A percentile compares a stretch with the other conserved stretches of the same genome.
These are phyloP conservation scores for Alca torda DNA, from an alignment of 2,797 vertebrate genomes.

Conservation along the genomic window DNA sequence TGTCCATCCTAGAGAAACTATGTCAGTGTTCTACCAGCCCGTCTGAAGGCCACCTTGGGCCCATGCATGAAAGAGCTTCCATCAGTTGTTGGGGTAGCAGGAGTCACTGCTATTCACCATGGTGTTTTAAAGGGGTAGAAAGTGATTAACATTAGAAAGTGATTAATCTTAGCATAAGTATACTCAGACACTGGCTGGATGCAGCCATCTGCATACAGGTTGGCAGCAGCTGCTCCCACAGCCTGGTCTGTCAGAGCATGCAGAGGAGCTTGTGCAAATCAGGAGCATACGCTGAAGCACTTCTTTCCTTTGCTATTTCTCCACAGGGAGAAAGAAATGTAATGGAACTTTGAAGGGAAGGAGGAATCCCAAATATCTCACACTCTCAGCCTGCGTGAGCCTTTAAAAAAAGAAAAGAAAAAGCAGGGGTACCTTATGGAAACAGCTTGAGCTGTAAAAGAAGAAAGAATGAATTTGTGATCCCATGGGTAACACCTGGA, in stretches of 20 bases:
- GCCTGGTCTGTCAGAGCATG: neutral
- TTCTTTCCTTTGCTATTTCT: neutral
- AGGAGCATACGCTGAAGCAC: fast-evolving
- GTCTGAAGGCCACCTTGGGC: neutral
- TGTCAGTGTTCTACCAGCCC: neutral
- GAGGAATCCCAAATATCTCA: neutral
- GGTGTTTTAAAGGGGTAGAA: neutral
- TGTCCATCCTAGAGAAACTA: neutral
- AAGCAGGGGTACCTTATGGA: slow-evolving; percentile 4
- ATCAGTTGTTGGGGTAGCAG: neutral
- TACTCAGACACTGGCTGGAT: neutral
- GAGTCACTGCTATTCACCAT: neutral
- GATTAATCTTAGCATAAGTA: neutral
- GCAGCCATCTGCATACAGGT: neutral
- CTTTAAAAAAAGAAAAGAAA: neutral
- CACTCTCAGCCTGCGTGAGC: neutral
- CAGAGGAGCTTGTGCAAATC: neutral
- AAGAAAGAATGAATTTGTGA: slow-evolving; percentile 9
- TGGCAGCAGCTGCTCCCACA: neutral
- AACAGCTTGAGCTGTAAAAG: neutral
- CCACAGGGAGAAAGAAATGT: neutral
- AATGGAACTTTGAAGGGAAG: neutral
- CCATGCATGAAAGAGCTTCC: neutral
- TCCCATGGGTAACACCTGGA: neutral
- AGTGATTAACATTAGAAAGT: neutral